phyloP scores from a whole-genome alignment of 37 sponge, comb jelly and placozoan species.

The Chondrilla cf. caribensis region DNA sequence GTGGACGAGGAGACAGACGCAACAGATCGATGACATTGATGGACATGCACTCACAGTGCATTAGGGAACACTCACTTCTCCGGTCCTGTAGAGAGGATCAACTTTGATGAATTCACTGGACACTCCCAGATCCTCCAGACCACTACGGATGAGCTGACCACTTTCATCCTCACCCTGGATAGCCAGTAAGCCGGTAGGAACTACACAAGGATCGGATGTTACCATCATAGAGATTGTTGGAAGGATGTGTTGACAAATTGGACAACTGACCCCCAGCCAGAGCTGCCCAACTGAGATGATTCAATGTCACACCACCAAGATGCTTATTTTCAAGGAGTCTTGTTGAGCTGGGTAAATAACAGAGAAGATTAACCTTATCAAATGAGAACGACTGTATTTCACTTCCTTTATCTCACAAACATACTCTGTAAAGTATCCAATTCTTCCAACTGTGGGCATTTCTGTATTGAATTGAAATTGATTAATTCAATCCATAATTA shows the following conservation, averaged over 20 bases:
- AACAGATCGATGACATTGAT: no score
- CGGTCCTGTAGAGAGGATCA: slow-evolving; percentile 12
- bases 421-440: no score
- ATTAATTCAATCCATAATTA: no score
- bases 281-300: slow-evolving; percentile 89
- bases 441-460: no score
- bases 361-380: no score
- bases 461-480: no score
- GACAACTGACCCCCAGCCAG: slow-evolving; percentile 65
- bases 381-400: no score
- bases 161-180: slow-evolving; percentile 77
- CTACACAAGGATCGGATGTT: no score
- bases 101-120: slow-evolving; percentile 64
- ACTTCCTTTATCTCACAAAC: no score
- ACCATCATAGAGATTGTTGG: no score
- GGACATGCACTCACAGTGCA: not conserved
- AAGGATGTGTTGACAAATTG: not conserved
- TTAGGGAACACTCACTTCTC: not conserved
- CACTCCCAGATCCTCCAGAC: slow-evolving; percentile 52
- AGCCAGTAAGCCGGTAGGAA: slow-evolving; percentile 71
- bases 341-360: not conserved
- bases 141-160: slow-evolving; percentile 53
- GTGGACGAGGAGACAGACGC: no score
- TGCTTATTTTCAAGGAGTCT: slow-evolving; percentile 33
- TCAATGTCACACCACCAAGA: slow-evolving; percentile 87